Percentiles rank a stretch among this genome's conserved stretches.
phyloP scores from a whole-genome alignment of 2,888 invertebrate genomes.

The Smittia sp. region DNA sequence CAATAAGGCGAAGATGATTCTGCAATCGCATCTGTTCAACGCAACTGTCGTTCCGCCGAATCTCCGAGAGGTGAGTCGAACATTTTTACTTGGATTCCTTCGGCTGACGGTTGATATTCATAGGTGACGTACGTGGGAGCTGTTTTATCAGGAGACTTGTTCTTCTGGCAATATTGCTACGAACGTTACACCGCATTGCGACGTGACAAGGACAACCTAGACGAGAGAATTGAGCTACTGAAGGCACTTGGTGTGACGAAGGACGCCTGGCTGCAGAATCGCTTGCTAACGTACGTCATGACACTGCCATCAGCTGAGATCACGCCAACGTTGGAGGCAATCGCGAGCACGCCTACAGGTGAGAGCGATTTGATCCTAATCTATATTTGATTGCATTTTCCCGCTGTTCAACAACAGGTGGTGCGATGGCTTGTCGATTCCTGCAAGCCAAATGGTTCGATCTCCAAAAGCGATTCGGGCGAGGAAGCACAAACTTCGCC shows the following conservation, averaged over 20 bases:
- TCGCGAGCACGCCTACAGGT: slow-evolving; percentile 52
- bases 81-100: background rate
- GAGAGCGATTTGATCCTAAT: background rate
- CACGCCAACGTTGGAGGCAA: slow-evolving; percentile 54
- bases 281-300: slow-evolving; percentile 53
- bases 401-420: slow-evolving; percentile 50
- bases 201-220: slow-evolving; percentile 51
- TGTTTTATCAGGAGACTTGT: slow-evolving; percentile 53
- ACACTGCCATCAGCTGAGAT: slow-evolving; percentile 53
- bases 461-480: slow-evolving; percentile 51
- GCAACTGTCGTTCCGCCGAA: slow-evolving; percentile 50
- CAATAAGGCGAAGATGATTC: slow-evolving; percentile 50
- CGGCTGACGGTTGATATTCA: slow-evolving; percentile 14
- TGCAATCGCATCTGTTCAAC: slow-evolving; percentile 51
- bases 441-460: slow-evolving; percentile 54
- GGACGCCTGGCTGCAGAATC: slow-evolving; percentile 54
- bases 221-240: slow-evolving; percentile 53
- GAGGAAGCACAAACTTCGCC: slow-evolving; percentile 52
- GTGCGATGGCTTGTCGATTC: slow-evolving; percentile 54
- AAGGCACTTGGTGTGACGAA: slow-evolving; percentile 53
- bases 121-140: slow-evolving; percentile 54
- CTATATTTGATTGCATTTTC: background rate
- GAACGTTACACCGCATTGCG: slow-evolving; percentile 51
- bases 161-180: slow-evolving; percentile 54
- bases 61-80: slow-evolving; percentile 50